phyloP scores from a whole-genome alignment of 2,888 invertebrate genomes.

The Oasisia sp. region DNA sequence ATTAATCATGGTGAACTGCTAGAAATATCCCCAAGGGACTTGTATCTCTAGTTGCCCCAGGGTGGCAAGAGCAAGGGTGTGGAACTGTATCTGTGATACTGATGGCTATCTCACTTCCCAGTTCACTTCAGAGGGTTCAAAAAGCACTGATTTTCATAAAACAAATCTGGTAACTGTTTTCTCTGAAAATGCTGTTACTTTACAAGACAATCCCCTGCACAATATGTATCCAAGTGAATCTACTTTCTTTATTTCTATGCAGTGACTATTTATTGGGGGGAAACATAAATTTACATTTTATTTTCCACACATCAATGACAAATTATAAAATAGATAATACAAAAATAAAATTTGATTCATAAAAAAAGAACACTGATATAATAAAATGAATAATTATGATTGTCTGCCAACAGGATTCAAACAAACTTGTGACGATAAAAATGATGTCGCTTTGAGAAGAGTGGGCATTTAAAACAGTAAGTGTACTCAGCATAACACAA shows the following conservation, averaged over 20 bases:
- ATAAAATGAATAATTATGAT: not conserved
- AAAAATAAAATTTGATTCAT: not conserved
- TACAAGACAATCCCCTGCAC: not conserved
- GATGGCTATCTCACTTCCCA: not conserved
- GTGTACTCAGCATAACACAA: not conserved
- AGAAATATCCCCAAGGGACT: not conserved
- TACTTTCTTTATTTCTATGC: not conserved
- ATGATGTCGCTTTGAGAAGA: not conserved
- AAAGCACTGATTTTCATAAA: not conserved
- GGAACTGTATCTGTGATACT: not conserved
- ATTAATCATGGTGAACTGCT: constrained; percentile 9
- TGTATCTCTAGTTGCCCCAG: not conserved
- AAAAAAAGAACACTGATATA: not conserved
- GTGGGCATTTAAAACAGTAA: not conserved
- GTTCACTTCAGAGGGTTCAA: not conserved
- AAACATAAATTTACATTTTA: not conserved
- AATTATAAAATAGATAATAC: not conserved
- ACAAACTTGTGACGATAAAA: not conserved
- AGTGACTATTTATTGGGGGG: not conserved
- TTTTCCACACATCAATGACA: not conserved
- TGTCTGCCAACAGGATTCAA: not conserved
- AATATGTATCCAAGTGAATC: not conserved
- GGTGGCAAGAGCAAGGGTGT: not conserved
- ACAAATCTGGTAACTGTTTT: not conserved
- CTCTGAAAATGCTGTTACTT: not conserved